Evolutionary conservation across 1,140 invertebrate species (phyloP), one percentile per base, ranked within the genome.

Genomic region (Drosophila equinoxialis): DNA sequence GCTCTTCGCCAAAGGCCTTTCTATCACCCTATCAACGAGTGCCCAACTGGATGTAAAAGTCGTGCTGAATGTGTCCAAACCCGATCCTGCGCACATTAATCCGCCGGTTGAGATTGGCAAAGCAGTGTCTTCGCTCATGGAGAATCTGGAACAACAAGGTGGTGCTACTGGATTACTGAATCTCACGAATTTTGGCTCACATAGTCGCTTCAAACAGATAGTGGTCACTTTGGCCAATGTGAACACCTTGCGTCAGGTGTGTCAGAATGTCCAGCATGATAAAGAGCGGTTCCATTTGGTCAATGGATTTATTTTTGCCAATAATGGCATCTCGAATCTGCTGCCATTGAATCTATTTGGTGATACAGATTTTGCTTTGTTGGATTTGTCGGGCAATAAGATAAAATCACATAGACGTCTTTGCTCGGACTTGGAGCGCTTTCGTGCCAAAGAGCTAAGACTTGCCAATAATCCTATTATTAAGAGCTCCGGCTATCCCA

Each of bases 381-480:
- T 86, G 3, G 83, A 86, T 51, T 17, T 86, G 0, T 79, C 65
- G 1, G 41, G 37, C 1, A 86, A 86, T 70, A 59, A 86, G 83
- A 45, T 86, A 1, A 60, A 8, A 13, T 86, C 83, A 1, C 62
- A 70, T 0, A 65, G 63, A 11, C 79, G 84, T 0, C 57, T 86
- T 14, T 77, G 76, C 7, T 63, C 13, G 1, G 76, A 82, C n/a
- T 8, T 86, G 30, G 14, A 65, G 1, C 65, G 81, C 6, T 41
- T 86, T 14, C 65, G 79, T 7, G 90, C 86, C 13, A 76, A 79
- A 13, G 72, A 89, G n/a, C 11, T 91, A 1, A 57, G 59, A 13
- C 42, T 91, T 41, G 68, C 67, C 2, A 72, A 86, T n/a, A 91
- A 91, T 72, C 85, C 83, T 1, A 59, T 91, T n/a, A 75, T 62